Evolutionary conservation across 2,888 invertebrate genomes (phyloP).

Genomic region (Hypolimnas misippus): DNA sequence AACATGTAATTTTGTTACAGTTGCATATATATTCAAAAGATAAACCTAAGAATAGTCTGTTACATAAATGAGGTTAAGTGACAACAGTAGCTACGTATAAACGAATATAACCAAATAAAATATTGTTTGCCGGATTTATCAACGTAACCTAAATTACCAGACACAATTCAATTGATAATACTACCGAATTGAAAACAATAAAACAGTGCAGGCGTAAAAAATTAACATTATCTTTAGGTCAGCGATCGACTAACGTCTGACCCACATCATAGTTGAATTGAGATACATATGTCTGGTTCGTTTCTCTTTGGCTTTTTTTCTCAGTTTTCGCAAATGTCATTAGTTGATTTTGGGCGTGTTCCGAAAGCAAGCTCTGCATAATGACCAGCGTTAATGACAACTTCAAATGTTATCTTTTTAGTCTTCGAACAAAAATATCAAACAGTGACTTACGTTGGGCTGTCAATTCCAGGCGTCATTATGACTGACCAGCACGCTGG

Average conservation of each 20-base stretch:
- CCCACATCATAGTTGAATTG: constrained; percentile 57
- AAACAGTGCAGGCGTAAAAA: constrained; percentile 62
- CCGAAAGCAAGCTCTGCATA: too few relatives aligned
- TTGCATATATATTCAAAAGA: constrained; percentile 3
- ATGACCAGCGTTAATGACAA: too few relatives aligned
- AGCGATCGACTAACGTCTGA: constrained; percentile 57
- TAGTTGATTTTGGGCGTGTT: too few relatives aligned
- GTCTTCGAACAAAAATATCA: too few relatives aligned
- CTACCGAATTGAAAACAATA: constrained; percentile 70
- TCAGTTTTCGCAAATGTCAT: background rate
- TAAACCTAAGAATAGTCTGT: constrained; percentile 27
- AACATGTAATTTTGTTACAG: too few relatives aligned
- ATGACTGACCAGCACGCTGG: too few relatives aligned
- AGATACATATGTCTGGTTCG: constrained; percentile 41
- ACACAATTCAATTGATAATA: constrained; percentile 65
- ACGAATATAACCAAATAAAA: constrained; percentile 41
- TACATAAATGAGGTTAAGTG: constrained; percentile 30
- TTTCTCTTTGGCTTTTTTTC: constrained; percentile 20
- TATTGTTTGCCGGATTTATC: constrained; percentile 56
- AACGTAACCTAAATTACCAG: constrained; percentile 65
- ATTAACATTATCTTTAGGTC: constrained; percentile 66
- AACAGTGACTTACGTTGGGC: too few relatives aligned
- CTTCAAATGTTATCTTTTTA: too few relatives aligned
- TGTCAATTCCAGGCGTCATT: too few relatives aligned
- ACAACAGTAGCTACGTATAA: constrained; percentile 27